These are phyloP conservation scores for Anorthoa munda DNA, from an alignment of 2,888 invertebrate genomes.

Conservation along the genomic window DNA sequence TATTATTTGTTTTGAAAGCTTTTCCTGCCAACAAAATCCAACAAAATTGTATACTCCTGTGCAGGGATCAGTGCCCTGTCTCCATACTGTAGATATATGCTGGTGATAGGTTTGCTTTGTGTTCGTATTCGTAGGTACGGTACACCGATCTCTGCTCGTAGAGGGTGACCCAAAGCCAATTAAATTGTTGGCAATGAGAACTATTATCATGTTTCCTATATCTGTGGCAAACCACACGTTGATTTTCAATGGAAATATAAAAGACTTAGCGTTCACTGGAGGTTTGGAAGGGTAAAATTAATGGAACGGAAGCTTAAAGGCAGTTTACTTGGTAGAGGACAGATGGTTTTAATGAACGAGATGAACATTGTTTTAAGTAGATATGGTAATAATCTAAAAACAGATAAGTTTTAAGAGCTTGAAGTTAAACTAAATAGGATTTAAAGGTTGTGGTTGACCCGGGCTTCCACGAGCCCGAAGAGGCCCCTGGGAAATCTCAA, in stretches of 20 bases:
- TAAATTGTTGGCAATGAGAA: constrained; percentile 26
- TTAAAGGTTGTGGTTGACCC: constrained; percentile 16
- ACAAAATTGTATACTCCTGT: not conserved
- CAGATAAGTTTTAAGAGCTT: not conserved
- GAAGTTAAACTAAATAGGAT: constrained; percentile 23
- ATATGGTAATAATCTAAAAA: not conserved
- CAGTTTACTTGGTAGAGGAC: not conserved
- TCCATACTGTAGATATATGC: not conserved
- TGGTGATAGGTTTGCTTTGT: constrained; percentile 13
- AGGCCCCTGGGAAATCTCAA: constrained; percentile 37
- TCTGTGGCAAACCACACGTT: constrained; percentile 1
- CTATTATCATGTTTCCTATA: constrained; percentile 24
- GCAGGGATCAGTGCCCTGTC: not conserved
- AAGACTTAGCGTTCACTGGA: constrained; percentile 3
- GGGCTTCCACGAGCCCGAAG: constrained; percentile 1
- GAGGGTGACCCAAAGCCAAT: constrained; percentile 34
- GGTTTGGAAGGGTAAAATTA: not conserved
- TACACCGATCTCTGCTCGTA: constrained; percentile 12
- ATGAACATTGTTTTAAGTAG: not conserved
- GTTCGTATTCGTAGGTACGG: constrained; percentile 34
- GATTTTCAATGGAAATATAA: not conserved
- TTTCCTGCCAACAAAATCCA: not conserved
- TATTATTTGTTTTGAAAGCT: not conserved
- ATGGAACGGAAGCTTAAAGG: not conserved
- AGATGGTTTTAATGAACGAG: not conserved